Conservation (phyloP, 2,113 vertebrate genomes). For the Callipepla squamata region DNA sequence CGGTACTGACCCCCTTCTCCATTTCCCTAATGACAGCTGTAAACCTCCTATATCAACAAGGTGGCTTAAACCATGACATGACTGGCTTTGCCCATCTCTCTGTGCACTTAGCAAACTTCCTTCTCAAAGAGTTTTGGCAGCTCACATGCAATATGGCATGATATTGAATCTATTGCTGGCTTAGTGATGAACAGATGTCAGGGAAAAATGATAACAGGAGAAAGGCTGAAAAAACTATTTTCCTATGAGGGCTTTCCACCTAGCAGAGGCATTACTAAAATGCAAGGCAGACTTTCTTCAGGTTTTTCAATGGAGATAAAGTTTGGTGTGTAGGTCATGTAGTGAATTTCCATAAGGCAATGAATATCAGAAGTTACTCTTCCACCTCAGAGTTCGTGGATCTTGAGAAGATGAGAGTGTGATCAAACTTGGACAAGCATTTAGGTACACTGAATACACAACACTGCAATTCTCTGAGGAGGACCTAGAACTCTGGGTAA, state of each 20-base stretch:
- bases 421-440: neutral
- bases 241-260: neutral
- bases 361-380: neutral
- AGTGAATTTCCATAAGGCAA: neutral
- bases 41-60: constrained; percentile 31
- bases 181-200: neutral
- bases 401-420: neutral
- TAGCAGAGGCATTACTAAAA: neutral
- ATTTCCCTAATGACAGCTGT: constrained; percentile 57
- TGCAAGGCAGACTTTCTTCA: neutral
- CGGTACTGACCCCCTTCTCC: neutral
- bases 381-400: neutral
- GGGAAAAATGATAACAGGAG: neutral
- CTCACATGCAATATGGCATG: neutral
- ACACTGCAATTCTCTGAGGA: neutral
- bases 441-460: neutral
- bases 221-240: neutral
- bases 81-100: neutral
- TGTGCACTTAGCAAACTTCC: neutral
- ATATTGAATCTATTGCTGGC: neutral
- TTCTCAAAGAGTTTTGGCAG: neutral
- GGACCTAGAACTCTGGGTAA: neutral
- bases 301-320: neutral
- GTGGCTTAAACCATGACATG: constrained; percentile 10
- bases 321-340: neutral